phyloP scores from a whole-genome alignment of 2,888 invertebrate genomes.

The Pseudococcus viburni region DNA sequence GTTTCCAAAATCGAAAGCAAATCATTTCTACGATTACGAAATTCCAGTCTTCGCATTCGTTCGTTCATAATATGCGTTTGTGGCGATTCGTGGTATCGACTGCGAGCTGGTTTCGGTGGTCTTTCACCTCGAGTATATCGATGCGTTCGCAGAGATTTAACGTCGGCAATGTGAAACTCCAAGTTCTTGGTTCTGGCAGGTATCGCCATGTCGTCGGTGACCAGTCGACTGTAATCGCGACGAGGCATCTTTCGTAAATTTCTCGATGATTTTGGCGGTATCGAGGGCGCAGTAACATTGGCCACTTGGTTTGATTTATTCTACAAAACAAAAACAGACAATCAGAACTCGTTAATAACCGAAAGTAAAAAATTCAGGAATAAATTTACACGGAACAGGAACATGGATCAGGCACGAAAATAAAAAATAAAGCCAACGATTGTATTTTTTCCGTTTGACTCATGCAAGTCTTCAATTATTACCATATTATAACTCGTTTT shows the following conservation, averaged over 20 bases:
- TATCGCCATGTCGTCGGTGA: background rate
- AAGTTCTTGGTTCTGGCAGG: background rate
- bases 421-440: no score
- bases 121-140: background rate
- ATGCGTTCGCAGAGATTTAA: background rate
- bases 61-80: slow-evolving; percentile 18
- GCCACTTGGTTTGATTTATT: background rate
- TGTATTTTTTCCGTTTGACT: no score
- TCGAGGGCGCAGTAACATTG: background rate
- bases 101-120: background rate
- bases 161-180: background rate
- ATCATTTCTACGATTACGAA: background rate
- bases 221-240: background rate
- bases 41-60: slow-evolving; percentile 20
- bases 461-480: no score
- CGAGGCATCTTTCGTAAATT: background rate
- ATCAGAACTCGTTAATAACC: background rate
- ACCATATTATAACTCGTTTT: no score
- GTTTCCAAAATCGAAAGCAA: background rate
- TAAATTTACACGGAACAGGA: no score
- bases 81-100: background rate
- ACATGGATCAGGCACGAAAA: no score
- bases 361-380: no score
- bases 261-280: background rate
- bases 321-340: background rate